Conservation (phyloP, 1,140 invertebrate genomes). For the Drosophila prosaltans region DNA sequence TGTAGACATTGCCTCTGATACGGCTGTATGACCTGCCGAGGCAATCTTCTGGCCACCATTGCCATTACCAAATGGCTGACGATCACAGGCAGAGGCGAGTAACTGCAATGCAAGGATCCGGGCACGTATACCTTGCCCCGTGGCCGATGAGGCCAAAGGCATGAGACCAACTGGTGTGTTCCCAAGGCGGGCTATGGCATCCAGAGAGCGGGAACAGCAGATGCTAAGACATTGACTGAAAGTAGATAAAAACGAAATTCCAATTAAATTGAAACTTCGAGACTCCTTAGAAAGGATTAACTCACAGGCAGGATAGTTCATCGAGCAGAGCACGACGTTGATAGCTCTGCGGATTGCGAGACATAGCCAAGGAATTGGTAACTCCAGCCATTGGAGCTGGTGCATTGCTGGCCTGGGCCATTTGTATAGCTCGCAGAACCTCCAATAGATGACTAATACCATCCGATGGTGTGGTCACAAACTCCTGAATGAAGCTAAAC, state of each 20-base stretch:
- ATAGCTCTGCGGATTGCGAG: slow-evolving; percentile 84
- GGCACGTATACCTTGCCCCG: slow-evolving; percentile 79
- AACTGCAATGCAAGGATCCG: slow-evolving; percentile 85
- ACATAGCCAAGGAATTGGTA: slow-evolving; percentile 83
- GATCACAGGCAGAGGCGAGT: slow-evolving; percentile 89
- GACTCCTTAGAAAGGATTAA: slow-evolving; percentile 21
- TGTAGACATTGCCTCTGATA: slow-evolving; percentile 95
- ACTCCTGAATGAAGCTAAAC: slow-evolving; percentile 93
- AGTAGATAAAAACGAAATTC: neutral
- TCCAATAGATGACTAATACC: slow-evolving; percentile 92
- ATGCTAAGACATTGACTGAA: slow-evolving; percentile 91
- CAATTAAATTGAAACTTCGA: too few relatives aligned
- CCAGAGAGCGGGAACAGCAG: slow-evolving; percentile 89
- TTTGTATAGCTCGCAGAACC: slow-evolving; percentile 92
- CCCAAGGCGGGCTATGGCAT: slow-evolving; percentile 89
- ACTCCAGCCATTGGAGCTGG: slow-evolving; percentile 69
- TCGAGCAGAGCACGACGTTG: slow-evolving; percentile 90
- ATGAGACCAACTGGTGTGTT: slow-evolving; percentile 92
- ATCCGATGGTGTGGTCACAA: slow-evolving; percentile 91
- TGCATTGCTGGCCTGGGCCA: slow-evolving; percentile 85
- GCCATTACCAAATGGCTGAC: slow-evolving; percentile 84
- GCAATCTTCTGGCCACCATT: slow-evolving; percentile 73
- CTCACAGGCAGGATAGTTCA: slow-evolving; percentile 92
- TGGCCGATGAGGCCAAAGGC: slow-evolving; percentile 90
- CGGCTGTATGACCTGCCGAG: slow-evolving; percentile 88